These are phyloP conservation scores for Porites evermanni DNA, from an alignment of 92 coral and sea anemone genomes.

Conservation along the genomic window DNA sequence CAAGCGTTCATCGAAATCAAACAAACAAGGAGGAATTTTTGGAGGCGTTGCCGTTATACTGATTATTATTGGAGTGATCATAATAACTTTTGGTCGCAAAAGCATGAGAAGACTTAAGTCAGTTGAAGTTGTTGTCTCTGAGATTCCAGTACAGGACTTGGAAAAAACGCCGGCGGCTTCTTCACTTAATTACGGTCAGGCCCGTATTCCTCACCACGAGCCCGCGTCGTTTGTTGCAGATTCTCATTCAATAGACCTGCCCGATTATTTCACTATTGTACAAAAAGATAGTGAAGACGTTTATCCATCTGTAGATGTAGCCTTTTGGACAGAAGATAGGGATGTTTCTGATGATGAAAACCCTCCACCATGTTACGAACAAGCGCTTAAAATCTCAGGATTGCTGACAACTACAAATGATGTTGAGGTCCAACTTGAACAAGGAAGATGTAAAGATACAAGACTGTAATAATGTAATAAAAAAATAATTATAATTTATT, in stretches of 20 bases:
- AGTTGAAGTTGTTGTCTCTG: background rate
- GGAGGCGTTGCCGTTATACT: background rate
- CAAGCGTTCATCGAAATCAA: background rate
- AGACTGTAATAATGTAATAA: background rate
- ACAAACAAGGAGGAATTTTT: background rate
- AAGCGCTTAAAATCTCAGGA: conserved; percentile 59
- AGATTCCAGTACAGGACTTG: conserved; percentile 22
- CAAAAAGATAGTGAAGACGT: background rate
- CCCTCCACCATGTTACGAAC: conserved; percentile 39
- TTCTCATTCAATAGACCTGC: background rate
- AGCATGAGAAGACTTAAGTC: background rate
- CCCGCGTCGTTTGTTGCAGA: conserved; percentile 24
- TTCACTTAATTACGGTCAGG: background rate
- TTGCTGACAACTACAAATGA: background rate
- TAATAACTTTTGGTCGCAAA: background rate
- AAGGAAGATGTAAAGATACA: background rate
- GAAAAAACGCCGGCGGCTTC: conserved; percentile 64
- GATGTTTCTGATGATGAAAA: background rate
- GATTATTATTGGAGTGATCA: background rate
- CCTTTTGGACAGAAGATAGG: background rate
- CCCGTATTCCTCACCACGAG: conserved; percentile 14
- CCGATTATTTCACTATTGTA: background rate
- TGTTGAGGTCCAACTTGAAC: background rate
- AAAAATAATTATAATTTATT: no score
- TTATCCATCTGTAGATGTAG: background rate